phyloP scores from a whole-genome alignment of 2,113 vertebrate genomes.

The Antennarius striatus region DNA sequence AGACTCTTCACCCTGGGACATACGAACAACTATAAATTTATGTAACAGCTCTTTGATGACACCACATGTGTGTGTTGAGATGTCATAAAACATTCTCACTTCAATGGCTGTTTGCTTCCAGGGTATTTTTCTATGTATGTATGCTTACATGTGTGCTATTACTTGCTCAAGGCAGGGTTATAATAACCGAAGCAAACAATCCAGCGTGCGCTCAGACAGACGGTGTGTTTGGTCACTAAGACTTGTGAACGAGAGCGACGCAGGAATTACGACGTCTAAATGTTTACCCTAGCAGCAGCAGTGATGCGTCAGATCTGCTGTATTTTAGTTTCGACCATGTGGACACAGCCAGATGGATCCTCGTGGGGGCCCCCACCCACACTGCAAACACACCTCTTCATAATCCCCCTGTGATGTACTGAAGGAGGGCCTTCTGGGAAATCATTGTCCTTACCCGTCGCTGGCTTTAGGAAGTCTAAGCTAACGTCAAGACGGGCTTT shows the following conservation, averaged over 20 bases:
- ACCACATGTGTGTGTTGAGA: background rate
- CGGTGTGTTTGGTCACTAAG: slow-evolving; percentile 35
- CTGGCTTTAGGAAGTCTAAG: slow-evolving; percentile 1
- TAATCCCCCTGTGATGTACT: background rate
- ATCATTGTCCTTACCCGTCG: background rate
- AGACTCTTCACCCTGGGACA: slow-evolving; percentile 19
- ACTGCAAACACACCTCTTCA: slow-evolving; percentile 45
- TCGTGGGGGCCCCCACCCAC: slow-evolving; percentile 28
- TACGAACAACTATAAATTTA: slow-evolving; percentile 27
- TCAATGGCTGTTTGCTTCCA: slow-evolving; percentile 16
- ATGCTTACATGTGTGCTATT: background rate
- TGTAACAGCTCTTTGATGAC: slow-evolving; percentile 44
- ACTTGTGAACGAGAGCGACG: background rate
- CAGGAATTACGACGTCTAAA: background rate
- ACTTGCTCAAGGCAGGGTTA: slow-evolving; percentile 47
- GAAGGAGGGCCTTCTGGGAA: background rate
- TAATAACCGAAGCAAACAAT: background rate
- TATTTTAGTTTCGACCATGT: slow-evolving; percentile 14
- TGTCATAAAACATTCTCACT: background rate
- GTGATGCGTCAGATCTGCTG: background rate
- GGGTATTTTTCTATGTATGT: slow-evolving; percentile 17
- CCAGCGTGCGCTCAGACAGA: background rate
- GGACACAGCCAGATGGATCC: background rate
- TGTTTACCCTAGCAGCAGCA: slow-evolving; percentile 43
- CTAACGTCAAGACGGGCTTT: background rate